phyloP scores from a whole-genome alignment of 2,797 vertebrate species.

The Poeciliopsis gracilis region DNA sequence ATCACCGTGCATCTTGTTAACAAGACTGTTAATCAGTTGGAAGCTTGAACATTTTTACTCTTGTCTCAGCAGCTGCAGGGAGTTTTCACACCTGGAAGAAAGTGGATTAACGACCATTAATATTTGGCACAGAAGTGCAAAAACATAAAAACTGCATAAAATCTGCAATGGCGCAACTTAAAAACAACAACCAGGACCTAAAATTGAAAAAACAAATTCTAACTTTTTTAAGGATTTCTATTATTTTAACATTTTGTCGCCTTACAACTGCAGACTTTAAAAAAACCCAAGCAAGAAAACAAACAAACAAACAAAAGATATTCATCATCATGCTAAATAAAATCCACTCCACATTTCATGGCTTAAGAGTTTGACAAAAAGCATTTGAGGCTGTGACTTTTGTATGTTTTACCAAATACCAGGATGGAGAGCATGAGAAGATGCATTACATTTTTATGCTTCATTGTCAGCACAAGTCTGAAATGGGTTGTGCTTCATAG shows the following conservation, averaged over 20 bases:
- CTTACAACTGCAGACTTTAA: neutral
- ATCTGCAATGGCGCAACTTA: neutral
- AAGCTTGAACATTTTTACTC: neutral
- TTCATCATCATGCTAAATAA: neutral
- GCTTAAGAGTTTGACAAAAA: neutral
- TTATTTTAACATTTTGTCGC: neutral
- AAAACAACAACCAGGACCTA: neutral
- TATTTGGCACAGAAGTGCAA: neutral
- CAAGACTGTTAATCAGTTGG: neutral
- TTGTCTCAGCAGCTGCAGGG: neutral
- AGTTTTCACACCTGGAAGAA: neutral
- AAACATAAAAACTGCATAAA: neutral
- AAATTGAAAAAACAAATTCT: neutral
- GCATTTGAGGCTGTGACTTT: neutral
- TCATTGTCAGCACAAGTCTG: neutral
- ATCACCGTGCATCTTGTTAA: neutral
- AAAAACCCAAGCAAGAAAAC: too few species aligned
- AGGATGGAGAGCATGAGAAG: neutral
- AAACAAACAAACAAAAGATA: neutral
- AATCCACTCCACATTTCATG: neutral
- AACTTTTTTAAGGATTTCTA: neutral
- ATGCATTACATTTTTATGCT: neutral
- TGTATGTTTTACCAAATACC: neutral
- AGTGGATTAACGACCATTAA: neutral
- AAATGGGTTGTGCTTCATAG: neutral